phyloP scores from a whole-genome alignment of 2,888 invertebrate species.

The Hyalella azteca region DNA sequence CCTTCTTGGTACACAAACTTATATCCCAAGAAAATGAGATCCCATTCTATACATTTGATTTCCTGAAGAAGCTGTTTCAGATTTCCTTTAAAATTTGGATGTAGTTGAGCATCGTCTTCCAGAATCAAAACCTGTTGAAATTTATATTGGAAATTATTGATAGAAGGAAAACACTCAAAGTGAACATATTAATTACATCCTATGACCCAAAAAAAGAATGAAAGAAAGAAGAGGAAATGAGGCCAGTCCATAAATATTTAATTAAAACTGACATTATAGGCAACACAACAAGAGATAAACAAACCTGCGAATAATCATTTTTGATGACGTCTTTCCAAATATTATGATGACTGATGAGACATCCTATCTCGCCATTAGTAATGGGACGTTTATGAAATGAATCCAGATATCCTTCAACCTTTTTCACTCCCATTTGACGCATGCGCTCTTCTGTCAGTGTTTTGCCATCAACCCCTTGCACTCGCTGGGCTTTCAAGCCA shows the following conservation, averaged over 20 bases:
- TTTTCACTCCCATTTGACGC: background rate
- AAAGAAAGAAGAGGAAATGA: too few species aligned
- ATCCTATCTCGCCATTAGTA: background rate
- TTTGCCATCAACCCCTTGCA: background rate
- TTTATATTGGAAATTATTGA: too few species aligned
- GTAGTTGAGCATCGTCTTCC: background rate
- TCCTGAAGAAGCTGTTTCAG: background rate
- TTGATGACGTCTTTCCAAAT: slow-evolving; percentile 3
- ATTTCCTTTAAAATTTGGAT: slow-evolving; percentile 2
- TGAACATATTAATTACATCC: too few species aligned
- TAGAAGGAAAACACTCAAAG: too few species aligned
- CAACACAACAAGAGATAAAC: background rate
- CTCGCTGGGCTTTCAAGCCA: background rate
- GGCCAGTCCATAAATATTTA: background rate
- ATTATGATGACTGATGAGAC: slow-evolving; percentile 3
- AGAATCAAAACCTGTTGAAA: background rate
- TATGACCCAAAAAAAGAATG: too few species aligned
- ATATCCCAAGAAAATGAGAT: background rate
- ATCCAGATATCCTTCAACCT: background rate
- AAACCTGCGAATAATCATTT: background rate
- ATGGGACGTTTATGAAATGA: background rate
- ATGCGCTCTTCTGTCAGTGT: background rate
- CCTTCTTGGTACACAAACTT: background rate
- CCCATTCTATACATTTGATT: background rate
- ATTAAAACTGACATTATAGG: background rate